These are phyloP conservation scores for Crenuchus spilurus DNA, from an alignment of 2,797 vertebrate genomes.

Conservation along the genomic window DNA sequence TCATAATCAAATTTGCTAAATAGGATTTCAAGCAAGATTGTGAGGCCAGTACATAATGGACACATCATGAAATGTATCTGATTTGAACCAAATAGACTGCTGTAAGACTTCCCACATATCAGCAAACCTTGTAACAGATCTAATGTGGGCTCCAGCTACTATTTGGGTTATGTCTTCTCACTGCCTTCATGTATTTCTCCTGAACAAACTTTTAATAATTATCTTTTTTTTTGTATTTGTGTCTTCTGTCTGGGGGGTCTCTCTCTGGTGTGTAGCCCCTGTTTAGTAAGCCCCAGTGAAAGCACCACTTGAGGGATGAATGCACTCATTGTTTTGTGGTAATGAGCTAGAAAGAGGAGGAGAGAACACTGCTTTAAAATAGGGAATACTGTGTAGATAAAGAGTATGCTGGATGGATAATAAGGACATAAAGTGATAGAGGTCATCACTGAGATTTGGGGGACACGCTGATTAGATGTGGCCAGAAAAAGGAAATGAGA, in stretches of 20 bases:
- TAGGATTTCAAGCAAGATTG: neutral
- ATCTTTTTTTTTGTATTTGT: constrained; percentile 6
- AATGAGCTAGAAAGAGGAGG: constrained; percentile 36
- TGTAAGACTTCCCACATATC: neutral
- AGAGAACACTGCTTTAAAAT: constrained; percentile 19
- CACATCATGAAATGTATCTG: neutral
- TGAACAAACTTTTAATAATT: neutral
- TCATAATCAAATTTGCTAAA: constrained; percentile 14
- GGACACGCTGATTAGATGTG: neutral
- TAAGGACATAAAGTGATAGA: neutral
- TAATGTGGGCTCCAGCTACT: no score
- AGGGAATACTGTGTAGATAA: constrained; percentile 18
- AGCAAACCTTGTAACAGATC: no score
- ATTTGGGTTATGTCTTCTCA: neutral
- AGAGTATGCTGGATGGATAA: neutral
- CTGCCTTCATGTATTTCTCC: neutral
- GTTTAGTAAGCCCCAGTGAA: constrained; percentile 40
- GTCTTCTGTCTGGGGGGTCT: constrained; percentile 19
- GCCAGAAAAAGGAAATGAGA: neutral
- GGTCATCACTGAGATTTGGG: neutral
- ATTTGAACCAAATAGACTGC: neutral
- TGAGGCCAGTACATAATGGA: constrained; percentile 1
- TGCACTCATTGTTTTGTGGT: constrained; percentile 37
- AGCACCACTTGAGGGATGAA: constrained; percentile 44
- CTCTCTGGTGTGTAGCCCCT: constrained; percentile 18